Conservation (phyloP, 2,888 invertebrate species). For the Pseudococcus jackbeardsleyi region DNA sequence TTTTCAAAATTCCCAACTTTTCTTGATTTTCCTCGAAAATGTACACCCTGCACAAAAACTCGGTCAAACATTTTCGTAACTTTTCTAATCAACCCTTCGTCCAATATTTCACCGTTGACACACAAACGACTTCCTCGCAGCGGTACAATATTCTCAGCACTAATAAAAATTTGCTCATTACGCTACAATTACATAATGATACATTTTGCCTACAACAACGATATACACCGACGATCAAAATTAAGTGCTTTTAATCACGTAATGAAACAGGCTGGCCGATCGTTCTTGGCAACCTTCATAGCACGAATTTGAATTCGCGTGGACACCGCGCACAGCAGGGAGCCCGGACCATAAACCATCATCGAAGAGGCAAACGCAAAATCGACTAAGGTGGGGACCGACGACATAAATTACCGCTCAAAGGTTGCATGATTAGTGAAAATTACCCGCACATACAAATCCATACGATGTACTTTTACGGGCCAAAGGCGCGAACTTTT, state of each 20-base stretch:
- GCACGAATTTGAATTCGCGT: neutral
- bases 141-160: no score
- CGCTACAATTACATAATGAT: neutral
- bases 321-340: neutral
- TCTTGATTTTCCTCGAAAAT: no score
- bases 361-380: neutral
- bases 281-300: no score
- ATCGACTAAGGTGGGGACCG: neutral
- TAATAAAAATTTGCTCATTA: neutral
- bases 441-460: neutral
- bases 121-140: no score
- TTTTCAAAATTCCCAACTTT: no score
- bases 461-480: neutral
- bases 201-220: neutral
- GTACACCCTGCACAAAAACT: no score
- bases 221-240: neutral
- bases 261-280: neutral
- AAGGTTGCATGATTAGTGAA: slow-evolving; percentile 24
- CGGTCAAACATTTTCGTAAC: no score
- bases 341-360: neutral
- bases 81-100: no score
- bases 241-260: neutral
- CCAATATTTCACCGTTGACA: no score
- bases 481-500: slow-evolving; percentile 5
- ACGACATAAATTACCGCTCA: neutral